Evolutionary conservation across 2,797 vertebrate species (phyloP).

Genomic region (Phaenicophaeus curvirostris): DNA sequence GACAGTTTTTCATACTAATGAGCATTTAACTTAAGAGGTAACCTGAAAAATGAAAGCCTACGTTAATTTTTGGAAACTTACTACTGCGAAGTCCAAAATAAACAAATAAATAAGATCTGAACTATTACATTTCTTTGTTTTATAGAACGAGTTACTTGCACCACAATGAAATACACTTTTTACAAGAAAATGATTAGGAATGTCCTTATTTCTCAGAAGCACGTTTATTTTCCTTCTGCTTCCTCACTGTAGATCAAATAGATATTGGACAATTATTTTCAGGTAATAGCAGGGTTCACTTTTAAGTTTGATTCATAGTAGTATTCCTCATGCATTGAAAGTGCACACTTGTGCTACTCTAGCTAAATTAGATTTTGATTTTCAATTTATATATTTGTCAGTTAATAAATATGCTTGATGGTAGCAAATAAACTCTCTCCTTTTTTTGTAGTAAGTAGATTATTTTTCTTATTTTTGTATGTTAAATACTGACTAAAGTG

Average conservation of each 20-base stretch:
- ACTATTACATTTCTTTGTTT: background rate
- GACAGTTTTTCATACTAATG: background rate
- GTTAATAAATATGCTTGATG: background rate
- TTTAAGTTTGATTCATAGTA: background rate
- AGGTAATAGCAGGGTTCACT: background rate
- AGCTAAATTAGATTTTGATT: conserved; percentile 35
- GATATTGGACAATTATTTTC: background rate
- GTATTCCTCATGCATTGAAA: conserved; percentile 3
- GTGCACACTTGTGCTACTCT: background rate
- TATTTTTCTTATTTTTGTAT: background rate
- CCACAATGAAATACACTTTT: background rate
- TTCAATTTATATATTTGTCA: conserved; percentile 1
- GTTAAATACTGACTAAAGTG: background rate
- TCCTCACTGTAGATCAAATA: background rate
- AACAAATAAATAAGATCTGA: background rate
- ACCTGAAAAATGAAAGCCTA: background rate
- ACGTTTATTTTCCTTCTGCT: background rate
- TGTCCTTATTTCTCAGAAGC: background rate
- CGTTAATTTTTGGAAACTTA: background rate
- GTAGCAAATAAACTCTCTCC: background rate
- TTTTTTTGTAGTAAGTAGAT: background rate
- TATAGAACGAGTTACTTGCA: background rate
- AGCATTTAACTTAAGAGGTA: background rate
- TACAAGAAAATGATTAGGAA: background rate
- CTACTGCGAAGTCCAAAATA: background rate